Base-by-base conservation (phyloP, 2,888 invertebrate genomes). In the Rhingia rostrata region DNA sequence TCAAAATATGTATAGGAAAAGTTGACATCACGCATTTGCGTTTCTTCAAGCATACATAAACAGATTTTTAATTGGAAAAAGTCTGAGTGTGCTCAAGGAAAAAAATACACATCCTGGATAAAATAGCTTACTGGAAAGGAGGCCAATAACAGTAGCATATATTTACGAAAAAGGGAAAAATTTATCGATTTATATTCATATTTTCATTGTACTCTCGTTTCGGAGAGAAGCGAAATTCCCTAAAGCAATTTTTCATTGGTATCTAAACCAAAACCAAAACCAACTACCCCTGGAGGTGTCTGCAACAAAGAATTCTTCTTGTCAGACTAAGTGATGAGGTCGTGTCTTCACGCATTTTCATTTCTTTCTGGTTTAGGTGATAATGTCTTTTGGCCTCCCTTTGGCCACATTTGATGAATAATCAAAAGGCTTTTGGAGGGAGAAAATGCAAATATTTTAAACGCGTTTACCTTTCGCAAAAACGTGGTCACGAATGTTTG, bases 121-220 rank as follows among this genome's bases (percentile, higher is more conserved):
- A 56, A 67, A 53, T 61, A 67, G 51, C 53, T 67, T 47, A 75
- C 60, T 37, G 53, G 51, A 43, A 39, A 41, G 35, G 61, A 45
- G 67, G 56, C 74, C 32, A 60, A 61, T 53, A 54, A 37, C 10
- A 33, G 6, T 14, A 33, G 7, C 51, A 60, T 6, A n/a, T 30
- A 33, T 54, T 9, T 37, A 39, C 69, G 54, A 54, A 45, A 61
- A 70, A 56, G 22, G 33, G 63, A n/a, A 78, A 78, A 70, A n/a
- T 78, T 78, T 78, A 78, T 78, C 78, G 78, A 78, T 70, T 78
- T 78, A 70, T 78, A 78, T 78, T 78, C 78, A 78, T 70, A 78
- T 56, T 78, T 78, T 78, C 56, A 78, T 60, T 45, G 56, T 77
- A 41, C 77, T 70, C 70, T 69, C 78, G 69, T 51, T 70, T 56